These are phyloP conservation scores for Ecliptopera silaceata DNA, from an alignment of 2,888 invertebrate genomes.

Conservation along the genomic window DNA sequence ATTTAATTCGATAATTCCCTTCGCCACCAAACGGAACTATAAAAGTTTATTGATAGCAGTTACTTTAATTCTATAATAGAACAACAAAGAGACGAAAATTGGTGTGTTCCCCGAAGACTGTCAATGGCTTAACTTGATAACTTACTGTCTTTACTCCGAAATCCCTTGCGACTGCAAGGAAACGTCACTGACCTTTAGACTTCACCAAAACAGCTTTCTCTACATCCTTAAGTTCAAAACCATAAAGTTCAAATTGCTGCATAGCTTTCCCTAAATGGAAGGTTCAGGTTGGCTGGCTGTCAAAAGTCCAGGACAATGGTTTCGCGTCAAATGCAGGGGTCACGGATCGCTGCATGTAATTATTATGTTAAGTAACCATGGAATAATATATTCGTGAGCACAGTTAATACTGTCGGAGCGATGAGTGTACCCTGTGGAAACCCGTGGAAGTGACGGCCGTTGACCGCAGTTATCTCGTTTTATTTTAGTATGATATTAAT, in stretches of 20 bases:
- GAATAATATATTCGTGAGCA: slow-evolving; percentile 22
- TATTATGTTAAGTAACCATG: slow-evolving; percentile 48
- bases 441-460: slow-evolving; percentile 36
- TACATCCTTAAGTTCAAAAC: slow-evolving; percentile 27
- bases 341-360: slow-evolving; percentile 52
- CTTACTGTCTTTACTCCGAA: slow-evolving; percentile 17
- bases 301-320: slow-evolving; percentile 60
- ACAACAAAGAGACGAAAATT: slow-evolving; percentile 19
- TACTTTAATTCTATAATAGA: slow-evolving; percentile 18
- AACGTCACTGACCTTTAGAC: slow-evolving; percentile 47
- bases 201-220: slow-evolving; percentile 27
- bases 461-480: slow-evolving; percentile 34
- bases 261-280: slow-evolving; percentile 17
- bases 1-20: background rate
- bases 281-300: slow-evolving; percentile 61
- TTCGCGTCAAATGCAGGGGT: slow-evolving; percentile 56
- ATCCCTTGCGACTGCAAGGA: slow-evolving; percentile 16
- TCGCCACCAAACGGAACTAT: slow-evolving; percentile 12
- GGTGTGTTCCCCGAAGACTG: slow-evolving; percentile 9
- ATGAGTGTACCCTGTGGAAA: slow-evolving; percentile 37
- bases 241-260: slow-evolving; percentile 33
- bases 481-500: slow-evolving; percentile 31
- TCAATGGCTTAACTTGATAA: slow-evolving; percentile 4
- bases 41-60: slow-evolving; percentile 21
- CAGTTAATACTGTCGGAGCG: slow-evolving; percentile 23